Conservation (phyloP, 2,113 vertebrate genomes). For the Xyliphius kryptos region DNA sequence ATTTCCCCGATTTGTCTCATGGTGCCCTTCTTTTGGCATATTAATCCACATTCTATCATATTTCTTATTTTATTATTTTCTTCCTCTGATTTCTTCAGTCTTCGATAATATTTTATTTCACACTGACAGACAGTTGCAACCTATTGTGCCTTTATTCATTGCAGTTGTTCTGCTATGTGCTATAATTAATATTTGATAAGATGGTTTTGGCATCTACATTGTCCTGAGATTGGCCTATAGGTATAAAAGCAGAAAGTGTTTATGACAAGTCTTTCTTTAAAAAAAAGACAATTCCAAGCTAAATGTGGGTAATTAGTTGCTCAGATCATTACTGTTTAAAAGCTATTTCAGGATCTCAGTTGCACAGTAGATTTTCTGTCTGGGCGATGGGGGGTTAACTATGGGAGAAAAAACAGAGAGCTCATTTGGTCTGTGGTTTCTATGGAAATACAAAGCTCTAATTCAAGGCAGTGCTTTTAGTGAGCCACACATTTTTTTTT, state of each 20-base stretch:
- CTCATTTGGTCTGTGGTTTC: conserved; percentile 39
- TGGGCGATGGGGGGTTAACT: conserved; percentile 1
- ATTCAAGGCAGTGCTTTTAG: conserved; percentile 22
- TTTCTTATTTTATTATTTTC: too few species aligned
- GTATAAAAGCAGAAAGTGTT: conserved; percentile 18
- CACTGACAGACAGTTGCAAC: too few species aligned
- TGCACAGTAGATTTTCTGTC: conserved; percentile 9
- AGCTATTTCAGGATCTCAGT: conserved; percentile 12
- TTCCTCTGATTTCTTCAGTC: too few species aligned
- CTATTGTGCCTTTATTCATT: background rate
- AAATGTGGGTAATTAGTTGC: conserved; percentile 25
- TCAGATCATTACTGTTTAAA: conserved; percentile 15
- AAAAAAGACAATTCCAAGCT: conserved; percentile 22
- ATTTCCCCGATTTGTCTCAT: too few species aligned
- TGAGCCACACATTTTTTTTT: conserved; percentile 18
- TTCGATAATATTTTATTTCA: too few species aligned
- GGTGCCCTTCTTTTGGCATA: too few species aligned
- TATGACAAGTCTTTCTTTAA: conserved; percentile 11
- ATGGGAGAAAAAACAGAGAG: conserved; percentile 13
- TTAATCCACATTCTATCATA: too few species aligned
- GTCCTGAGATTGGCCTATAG: too few species aligned
- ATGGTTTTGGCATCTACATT: conserved; percentile 18
- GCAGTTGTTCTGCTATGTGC: conserved; percentile 17
- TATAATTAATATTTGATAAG: conserved; percentile 26
- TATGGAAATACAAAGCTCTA: conserved; percentile 39